These are phyloP conservation scores for Arvicola amphibius DNA, from an alignment of 2,797 vertebrate genomes.

Conservation along the genomic window DNA sequence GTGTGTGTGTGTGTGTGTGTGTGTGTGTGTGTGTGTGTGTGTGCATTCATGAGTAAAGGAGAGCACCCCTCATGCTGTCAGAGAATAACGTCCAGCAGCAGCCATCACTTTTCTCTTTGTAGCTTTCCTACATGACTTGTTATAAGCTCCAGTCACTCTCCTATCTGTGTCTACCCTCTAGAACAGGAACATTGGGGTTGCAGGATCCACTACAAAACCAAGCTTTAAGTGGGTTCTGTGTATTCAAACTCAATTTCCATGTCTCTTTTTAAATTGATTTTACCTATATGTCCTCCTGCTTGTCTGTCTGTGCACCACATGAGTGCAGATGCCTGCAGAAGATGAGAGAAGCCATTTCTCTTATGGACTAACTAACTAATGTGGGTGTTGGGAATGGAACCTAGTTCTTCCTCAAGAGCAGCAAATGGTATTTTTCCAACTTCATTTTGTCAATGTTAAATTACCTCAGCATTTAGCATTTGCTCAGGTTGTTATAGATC, in stretches of 20 bases:
- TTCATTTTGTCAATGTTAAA: background rate
- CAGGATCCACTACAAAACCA: background rate
- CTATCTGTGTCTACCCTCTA: background rate
- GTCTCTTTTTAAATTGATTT: background rate
- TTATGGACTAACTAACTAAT: too few species aligned
- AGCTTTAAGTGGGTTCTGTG: background rate
- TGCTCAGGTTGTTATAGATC: background rate
- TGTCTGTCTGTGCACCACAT: too few species aligned
- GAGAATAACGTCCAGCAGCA: background rate
- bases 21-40: background rate
- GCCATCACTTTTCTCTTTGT: background rate
- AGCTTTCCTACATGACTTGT: background rate
- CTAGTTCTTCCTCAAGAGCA: background rate
- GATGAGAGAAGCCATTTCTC: background rate
- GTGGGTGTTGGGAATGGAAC: background rate
- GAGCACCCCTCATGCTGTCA: background rate
- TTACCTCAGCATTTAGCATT: background rate
- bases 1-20: background rate
- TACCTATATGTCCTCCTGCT: background rate
- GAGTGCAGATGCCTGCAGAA: background rate
- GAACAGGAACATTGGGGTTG: background rate
- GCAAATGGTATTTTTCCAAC: background rate
- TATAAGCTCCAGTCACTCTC: background rate
- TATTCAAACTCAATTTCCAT: background rate
- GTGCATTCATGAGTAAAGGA: background rate